phyloP scores from a whole-genome alignment of 2,113 vertebrate species.

The Platysteira castanea region DNA sequence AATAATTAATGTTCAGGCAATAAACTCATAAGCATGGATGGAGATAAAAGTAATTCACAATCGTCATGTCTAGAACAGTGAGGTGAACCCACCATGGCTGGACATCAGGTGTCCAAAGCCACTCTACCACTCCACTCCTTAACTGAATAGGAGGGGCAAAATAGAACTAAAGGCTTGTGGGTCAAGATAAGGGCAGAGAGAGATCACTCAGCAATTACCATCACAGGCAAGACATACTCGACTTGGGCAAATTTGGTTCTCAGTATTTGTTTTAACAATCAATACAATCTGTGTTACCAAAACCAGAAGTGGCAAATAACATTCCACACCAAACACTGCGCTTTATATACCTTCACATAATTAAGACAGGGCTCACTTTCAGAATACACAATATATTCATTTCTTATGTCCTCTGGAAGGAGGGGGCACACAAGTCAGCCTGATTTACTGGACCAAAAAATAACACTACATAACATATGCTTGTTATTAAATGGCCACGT shows the following conservation, averaged over 20 bases:
- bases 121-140: neutral
- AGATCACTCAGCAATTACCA: neutral
- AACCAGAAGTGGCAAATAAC: neutral
- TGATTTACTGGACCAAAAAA: neutral
- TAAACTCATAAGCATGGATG: neutral
- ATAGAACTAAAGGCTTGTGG: neutral
- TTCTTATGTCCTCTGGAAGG: neutral
- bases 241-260: neutral
- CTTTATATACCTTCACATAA: neutral
- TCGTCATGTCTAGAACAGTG: neutral
- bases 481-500: neutral
- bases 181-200: neutral
- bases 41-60: neutral
- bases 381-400: neutral
- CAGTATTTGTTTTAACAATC: neutral
- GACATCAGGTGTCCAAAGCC: neutral
- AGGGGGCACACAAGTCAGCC: neutral
- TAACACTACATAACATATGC: neutral
- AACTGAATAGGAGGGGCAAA: neutral
- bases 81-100: neutral
- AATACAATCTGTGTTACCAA: neutral
- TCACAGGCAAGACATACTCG: accelerated
- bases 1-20: neutral
- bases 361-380: neutral
- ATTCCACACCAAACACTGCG: no score